Percentiles rank a stretch among this genome's conserved stretches.
These are phyloP conservation scores for Coenonympha arcania DNA, from an alignment of 2,888 invertebrate genomes.

Conservation along the genomic window DNA sequence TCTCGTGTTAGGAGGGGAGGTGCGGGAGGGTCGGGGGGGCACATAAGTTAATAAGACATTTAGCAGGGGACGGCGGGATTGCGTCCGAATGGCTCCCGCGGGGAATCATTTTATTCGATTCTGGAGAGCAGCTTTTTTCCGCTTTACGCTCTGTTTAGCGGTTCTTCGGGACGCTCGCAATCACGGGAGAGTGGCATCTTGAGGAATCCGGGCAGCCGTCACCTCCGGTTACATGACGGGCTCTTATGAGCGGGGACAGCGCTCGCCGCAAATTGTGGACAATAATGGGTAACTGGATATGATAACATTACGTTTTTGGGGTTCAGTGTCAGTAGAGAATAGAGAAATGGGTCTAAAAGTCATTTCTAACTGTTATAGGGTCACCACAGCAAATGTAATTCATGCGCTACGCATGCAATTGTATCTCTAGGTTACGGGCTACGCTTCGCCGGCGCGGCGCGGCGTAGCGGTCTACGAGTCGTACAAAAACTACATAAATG, in stretches of 20 bases:
- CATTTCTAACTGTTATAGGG: background rate
- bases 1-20: constrained; percentile 56
- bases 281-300: background rate
- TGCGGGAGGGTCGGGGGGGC: constrained; percentile 42
- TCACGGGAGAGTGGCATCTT: constrained; percentile 49
- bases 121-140: constrained; percentile 73
- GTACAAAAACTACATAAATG: too few relatives aligned
- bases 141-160: constrained; percentile 72
- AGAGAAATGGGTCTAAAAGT: background rate
- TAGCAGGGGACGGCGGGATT: constrained; percentile 75
- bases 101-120: constrained; percentile 84
- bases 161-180: constrained; percentile 53
- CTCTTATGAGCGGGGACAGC: constrained; percentile 49
- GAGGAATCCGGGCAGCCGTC: constrained; percentile 41
- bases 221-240: constrained; percentile 45
- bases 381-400: background rate
- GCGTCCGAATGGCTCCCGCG: constrained; percentile 80
- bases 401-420: too few relatives aligned
- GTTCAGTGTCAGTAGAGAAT: background rate
- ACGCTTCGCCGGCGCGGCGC: background rate
- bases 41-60: constrained; percentile 75
- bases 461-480: background rate
- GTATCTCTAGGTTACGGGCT: too few relatives aligned
- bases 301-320: constrained; percentile 1
- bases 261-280: constrained; percentile 36